A percentile compares a stretch with the other conserved stretches of the same genome.
Evolutionary conservation across 2,888 invertebrate species (phyloP).

Genomic region (Sphaerophoria rueppellii): DNA sequence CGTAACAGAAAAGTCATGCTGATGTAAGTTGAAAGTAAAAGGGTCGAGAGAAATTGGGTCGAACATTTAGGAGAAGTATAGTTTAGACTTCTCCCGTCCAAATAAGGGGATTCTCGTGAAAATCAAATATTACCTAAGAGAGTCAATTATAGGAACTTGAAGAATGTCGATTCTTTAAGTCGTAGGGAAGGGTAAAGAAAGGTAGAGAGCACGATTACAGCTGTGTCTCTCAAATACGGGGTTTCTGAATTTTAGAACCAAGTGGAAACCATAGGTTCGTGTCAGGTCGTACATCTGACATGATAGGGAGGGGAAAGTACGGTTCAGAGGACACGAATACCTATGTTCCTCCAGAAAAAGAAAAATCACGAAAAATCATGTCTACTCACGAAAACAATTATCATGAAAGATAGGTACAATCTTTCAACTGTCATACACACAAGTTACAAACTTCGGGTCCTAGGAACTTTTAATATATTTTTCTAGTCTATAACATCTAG

Average conservation of each 20-base stretch:
- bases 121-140: not conserved
- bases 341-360: not conserved
- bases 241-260: not conserved
- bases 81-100: not conserved
- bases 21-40: no score
- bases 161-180: not conserved
- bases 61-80: not conserved
- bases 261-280: not conserved
- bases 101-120: not conserved
- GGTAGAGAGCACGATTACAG: not conserved
- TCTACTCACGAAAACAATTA: no score
- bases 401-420: no score
- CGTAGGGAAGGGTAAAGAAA: not conserved
- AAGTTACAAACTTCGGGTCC: no score
- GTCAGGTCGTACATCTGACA: not conserved
- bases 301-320: not conserved
- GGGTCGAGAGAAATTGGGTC: no score
- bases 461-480: no score
- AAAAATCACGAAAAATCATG: not conserved
- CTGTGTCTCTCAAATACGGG: not conserved
- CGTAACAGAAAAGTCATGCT: no score
- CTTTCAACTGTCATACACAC: no score
- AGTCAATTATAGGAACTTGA: not conserved
- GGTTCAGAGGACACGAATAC: not conserved
- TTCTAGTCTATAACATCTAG: no score